Base-by-base conservation (phyloP, 2,113 vertebrate genomes). In the Cyrtonyx montezumae region DNA sequence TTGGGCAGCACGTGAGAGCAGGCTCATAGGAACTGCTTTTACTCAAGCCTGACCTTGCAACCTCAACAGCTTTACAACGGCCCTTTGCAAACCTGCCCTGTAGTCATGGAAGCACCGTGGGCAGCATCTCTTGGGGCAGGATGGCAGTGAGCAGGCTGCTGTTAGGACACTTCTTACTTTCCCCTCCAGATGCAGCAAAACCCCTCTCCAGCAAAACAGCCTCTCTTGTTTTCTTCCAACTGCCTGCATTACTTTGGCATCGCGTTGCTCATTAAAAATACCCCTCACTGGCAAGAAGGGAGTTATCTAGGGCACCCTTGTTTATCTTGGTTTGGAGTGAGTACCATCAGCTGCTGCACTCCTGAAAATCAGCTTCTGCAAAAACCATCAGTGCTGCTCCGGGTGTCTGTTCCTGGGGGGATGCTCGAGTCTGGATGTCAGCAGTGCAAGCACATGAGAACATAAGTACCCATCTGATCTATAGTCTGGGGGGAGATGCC, bases 281-380 rank as follows among this genome's bases (percentile, higher is more conserved):
- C 63, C 58, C 86, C 49, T 90, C 89, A 66, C 91, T 87, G 91
- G 45, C 90, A 93, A 88, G 87, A 94, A 91, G 11, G 1, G 61
- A 77, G 78, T 94, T 94, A 95, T 97, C 93, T 96, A 84, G 89
- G 83, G 93, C 70, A 73, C 68, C 83, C 95, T 87, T 93, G 75
- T 96, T 95, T 97, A 85, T 92, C 93, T 97, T 90, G 87, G 80
- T 93, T 95, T 95, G 91, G 84, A 85, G 92, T 75, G 76, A 93
- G 82, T 51, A 25, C 59, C 20, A 58, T 94, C 86, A 91, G 83
- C 84, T 84, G 70, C 61, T 45, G 79, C 61, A 69, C 77, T 87
- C 67, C 70, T 61, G 71, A 84, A 92, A 95, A 80, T 43, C 1
- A 0, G 42, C 90, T 95, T 70, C 80, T 91, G 11, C 4, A 70